Conservation (phyloP, 2,797 vertebrate genomes). For the Phoeniculus purpureus region DNA sequence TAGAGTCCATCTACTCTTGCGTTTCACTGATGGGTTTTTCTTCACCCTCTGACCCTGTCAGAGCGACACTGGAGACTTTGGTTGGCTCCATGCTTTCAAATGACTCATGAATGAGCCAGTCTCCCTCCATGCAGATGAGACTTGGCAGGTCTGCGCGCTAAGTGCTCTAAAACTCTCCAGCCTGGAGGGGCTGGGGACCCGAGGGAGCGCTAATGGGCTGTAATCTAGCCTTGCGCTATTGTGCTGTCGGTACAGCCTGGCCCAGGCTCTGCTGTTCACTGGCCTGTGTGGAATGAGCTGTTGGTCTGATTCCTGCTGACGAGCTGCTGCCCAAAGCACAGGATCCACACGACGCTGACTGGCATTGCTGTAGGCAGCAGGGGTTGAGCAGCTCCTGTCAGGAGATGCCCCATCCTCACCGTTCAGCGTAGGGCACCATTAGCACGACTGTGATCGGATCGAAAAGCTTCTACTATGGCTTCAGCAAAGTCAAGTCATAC, state of each 20-base stretch:
- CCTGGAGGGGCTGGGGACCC: conserved; percentile 11
- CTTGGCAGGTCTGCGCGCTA: conserved; percentile 38
- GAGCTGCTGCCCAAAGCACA: not conserved
- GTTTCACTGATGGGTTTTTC: conserved; percentile 14
- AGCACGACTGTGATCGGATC: accelerated
- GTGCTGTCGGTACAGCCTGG: not conserved
- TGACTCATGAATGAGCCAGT: conserved; percentile 43
- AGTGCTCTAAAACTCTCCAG: conserved; percentile 38
- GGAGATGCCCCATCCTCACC: not conserved
- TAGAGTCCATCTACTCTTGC: not conserved
- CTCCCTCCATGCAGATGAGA: conserved; percentile 36
- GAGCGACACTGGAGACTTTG: conserved; percentile 22
- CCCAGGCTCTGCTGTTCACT: conserved; percentile 38
- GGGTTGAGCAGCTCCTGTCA: conserved; percentile 1
- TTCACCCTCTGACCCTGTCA: conserved; percentile 48
- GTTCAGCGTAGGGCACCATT: not conserved
- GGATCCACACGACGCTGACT: not conserved
- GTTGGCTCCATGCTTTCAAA: conserved; percentile 38
- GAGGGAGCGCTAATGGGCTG: conserved; percentile 28
- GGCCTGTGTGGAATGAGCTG: conserved; percentile 49
- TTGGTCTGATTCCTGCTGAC: conserved; percentile 24
- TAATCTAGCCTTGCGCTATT: conserved; percentile 3
- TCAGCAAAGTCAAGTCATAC: not conserved
- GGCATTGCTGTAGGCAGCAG: conserved; percentile 25
- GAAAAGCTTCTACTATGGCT: not conserved